These are phyloP conservation scores for Oncopeltus fasciatus DNA, from an alignment of 1,140 invertebrate genomes.

Conservation along the genomic window DNA sequence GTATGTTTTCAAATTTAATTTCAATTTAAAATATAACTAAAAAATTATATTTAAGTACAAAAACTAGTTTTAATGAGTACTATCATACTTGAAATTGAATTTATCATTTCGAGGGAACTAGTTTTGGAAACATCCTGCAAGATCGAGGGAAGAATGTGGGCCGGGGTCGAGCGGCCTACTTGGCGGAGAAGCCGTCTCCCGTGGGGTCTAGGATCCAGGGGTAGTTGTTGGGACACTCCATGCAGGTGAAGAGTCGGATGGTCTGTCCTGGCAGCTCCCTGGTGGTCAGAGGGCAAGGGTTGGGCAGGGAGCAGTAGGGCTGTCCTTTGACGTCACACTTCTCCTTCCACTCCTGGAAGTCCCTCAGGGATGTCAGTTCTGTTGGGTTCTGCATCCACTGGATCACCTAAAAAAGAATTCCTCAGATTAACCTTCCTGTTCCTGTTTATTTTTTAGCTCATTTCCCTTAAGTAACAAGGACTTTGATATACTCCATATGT, in stretches of 20 bases:
- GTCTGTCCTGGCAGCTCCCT: conserved; percentile 84
- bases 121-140: no score
- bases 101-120: no score
- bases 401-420: conserved; percentile 51
- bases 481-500: no score
- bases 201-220: conserved; percentile 90
- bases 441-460: no score
- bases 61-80: no score
- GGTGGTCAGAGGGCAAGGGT: conserved; percentile 76
- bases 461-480: no score
- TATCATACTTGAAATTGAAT: no score
- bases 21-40: no score
- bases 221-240: conserved; percentile 91
- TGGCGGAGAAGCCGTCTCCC: conserved; percentile 78
- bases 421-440: no score
- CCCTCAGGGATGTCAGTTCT: conserved; percentile 66
- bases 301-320: conserved; percentile 80
- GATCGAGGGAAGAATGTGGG: no score
- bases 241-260: conserved; percentile 80
- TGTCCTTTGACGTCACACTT: conserved; percentile 89
- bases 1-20: no score
- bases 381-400: conserved; percentile 97
- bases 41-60: no score
- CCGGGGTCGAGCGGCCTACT: conserved; percentile 24
- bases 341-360: conserved; percentile 90